Base-by-base conservation (phyloP, 2,888 invertebrate species). In the Agrochola circellaris region DNA sequence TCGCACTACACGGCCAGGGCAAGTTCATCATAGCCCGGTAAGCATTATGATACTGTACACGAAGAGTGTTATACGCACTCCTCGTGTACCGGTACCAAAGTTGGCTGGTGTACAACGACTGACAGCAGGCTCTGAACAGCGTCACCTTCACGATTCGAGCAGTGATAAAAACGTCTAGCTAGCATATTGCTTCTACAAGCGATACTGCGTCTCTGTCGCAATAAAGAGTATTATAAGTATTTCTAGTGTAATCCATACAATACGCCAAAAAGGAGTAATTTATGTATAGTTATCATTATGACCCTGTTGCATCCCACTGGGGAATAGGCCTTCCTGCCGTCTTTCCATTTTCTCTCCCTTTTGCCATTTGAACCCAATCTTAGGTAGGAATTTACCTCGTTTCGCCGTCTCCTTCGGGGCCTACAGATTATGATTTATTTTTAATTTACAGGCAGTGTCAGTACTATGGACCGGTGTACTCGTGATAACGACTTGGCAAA, bases 401-500 rank as follows among this genome's bases (percentile, higher is more conserved):
- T 4, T 23, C 8, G 13, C 30, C 45, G 20, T 26, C 20, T 66
- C 20, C 13, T 15, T 51, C 8, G 5, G 3, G 13, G 23, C 8
- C 48, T 13, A 15, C 5, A 51, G 48, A 15, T 23, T 15, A 9
- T 15, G 0, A 2, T n/a, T 6, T 17, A 56, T 13, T 17, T 26
- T 61, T 67, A 38, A 61, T 42, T 72, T 42, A 9, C 74, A 79
- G 79, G n/a, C 20, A 1, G 73, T 81, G 34, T 80, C 79, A 60
- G 54, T 73, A 30, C 11, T 80, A 73, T 79, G 79, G 79, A 79
- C 74, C 30, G 54, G 51, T 30, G 0, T 60, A 13, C 6, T 77
- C 17, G 8, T 45, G 6, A 13, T 11, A n/a, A 2, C 3, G 13
- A 54, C 51, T 20, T 42, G 38, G 38, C 17, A 70, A 42, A 0